Evolutionary conservation across 2,888 invertebrate genomes (phyloP), one percentile per base, ranked within the genome.

Genomic region (Slavum lentiscoides): DNA sequence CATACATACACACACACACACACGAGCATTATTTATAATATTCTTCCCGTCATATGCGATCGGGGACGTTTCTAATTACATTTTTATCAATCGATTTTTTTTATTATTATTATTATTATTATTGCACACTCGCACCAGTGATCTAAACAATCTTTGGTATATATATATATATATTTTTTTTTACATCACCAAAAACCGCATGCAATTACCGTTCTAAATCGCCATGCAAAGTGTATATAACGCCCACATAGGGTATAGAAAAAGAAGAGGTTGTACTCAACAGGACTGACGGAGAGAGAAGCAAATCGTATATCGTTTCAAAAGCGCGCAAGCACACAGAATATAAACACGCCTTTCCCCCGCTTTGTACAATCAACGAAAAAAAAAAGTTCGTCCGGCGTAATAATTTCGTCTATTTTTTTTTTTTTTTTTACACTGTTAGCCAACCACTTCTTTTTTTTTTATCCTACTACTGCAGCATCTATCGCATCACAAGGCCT

Each of bases 81-180:
- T 74, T 72, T 77, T 7, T 43, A 1, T 67, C 76, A 67, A 77
- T 81, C 77, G 66, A 72, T 80, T 49, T 68, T 81, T 64, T 81
- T 30, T n/a, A n/a, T n/a, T n/a, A n/a, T n/a, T n/a, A n/a, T n/a
- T n/a, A n/a, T n/a, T n/a, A n/a, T n/a, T n/a, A n/a, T n/a, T n/a
- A n/a, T n/a, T n/a, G n/a, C n/a, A 74, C 82, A 62, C 80, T 81
- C 80, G 82, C 74, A 80, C 70, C 64, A 81, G 81, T 80, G 53
- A 70, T 82, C 64, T 23, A 82, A 76, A 76, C 75, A 76, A 76
- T 76, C 75, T 59, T 66, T 66, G 67, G 69, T 77, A 49, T 49
- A 49, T 53, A 43, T 61, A 61, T 61, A 61, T 43, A 61, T 59
- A 59, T 23, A 49, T 76, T 74, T 74, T 64, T 64, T 76, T 67